A percentile compares a stretch with the other conserved stretches of the same genome.
Evolutionary conservation across 2,888 invertebrate species (phyloP).

Genomic region (Parelbella ahira): DNA sequence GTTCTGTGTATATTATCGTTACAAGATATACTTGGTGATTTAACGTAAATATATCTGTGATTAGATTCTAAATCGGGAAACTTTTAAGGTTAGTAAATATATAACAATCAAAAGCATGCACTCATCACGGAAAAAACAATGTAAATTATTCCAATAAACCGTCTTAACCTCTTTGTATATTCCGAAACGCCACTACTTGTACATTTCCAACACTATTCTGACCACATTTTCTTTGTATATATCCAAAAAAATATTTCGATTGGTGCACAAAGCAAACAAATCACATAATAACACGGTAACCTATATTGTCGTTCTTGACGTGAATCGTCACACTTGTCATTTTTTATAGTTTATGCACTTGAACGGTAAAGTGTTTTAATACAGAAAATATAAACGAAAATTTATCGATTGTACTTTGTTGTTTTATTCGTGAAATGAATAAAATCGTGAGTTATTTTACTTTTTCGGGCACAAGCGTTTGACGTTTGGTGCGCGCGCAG

Average conservation of each 20-base stretch:
- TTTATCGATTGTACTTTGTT: not conserved
- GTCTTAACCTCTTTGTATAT: slow-evolving; percentile 5
- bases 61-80: slow-evolving; percentile 6
- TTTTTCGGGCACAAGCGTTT: slow-evolving; percentile 19
- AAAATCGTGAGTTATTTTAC: slow-evolving; percentile 12
- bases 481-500: slow-evolving; percentile 53
- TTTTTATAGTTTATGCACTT: not conserved
- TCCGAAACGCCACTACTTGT: not conserved
- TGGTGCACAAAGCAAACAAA: slow-evolving; percentile 12
- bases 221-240: not conserved
- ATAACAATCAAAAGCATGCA: slow-evolving; percentile 14
- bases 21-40: slow-evolving; percentile 2
- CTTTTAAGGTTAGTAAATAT: slow-evolving; percentile 16
- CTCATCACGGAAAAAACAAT: slow-evolving; percentile 1
- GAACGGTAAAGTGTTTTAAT: not conserved
- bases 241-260: slow-evolving; percentile 2
- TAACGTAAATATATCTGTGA: slow-evolving; percentile 2
- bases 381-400: not conserved
- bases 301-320: slow-evolving; percentile 15
- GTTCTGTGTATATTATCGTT: slow-evolving; percentile 15
- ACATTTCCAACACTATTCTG: slow-evolving; percentile 7
- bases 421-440: not conserved
- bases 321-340: slow-evolving; percentile 1
- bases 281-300: slow-evolving; percentile 18
- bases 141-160: not conserved